A percentile compares a stretch with the other conserved stretches of the same genome.
phyloP scores from a whole-genome alignment of 2,888 invertebrate genomes.

The Cecidostiba fungosa region DNA sequence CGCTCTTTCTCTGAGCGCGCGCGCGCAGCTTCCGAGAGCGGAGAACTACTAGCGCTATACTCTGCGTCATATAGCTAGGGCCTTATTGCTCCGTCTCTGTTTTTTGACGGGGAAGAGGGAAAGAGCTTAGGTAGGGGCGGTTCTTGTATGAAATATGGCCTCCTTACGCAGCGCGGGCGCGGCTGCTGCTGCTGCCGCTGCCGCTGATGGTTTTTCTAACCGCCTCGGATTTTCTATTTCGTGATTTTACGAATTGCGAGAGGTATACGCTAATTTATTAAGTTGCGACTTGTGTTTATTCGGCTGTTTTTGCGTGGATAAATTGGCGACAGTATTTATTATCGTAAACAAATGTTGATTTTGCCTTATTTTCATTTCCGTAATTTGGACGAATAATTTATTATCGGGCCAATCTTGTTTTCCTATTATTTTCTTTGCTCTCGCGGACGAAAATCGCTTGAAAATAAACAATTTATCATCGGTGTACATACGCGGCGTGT shows the following conservation, averaged over 20 bases:
- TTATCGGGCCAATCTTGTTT: constrained; percentile 12
- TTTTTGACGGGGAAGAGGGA: constrained; percentile 63
- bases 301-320: constrained; percentile 27
- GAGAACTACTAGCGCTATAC: not conserved
- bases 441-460: not conserved
- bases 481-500: too few relatives aligned
- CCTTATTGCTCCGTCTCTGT: constrained; percentile 16
- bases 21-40: not conserved
- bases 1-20: constrained; percentile 54
- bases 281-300: constrained; percentile 32
- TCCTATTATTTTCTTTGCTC: constrained; percentile 8
- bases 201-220: constrained; percentile 27
- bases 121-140: constrained; percentile 63
- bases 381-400: constrained; percentile 22
- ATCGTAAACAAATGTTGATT: constrained; percentile 46
- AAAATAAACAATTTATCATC: not conserved
- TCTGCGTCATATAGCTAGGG: constrained; percentile 12
- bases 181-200: constrained; percentile 55
- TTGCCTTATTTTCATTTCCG: constrained; percentile 10
- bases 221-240: not conserved
- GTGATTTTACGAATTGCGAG: not conserved
- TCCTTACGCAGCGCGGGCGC: constrained; percentile 71
- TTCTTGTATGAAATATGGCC: constrained; percentile 79
- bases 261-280: constrained; percentile 30
- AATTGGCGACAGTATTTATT: too few relatives aligned